Conservation (phyloP, 2,113 vertebrate genomes). For the Tachuris rubrigastra region DNA sequence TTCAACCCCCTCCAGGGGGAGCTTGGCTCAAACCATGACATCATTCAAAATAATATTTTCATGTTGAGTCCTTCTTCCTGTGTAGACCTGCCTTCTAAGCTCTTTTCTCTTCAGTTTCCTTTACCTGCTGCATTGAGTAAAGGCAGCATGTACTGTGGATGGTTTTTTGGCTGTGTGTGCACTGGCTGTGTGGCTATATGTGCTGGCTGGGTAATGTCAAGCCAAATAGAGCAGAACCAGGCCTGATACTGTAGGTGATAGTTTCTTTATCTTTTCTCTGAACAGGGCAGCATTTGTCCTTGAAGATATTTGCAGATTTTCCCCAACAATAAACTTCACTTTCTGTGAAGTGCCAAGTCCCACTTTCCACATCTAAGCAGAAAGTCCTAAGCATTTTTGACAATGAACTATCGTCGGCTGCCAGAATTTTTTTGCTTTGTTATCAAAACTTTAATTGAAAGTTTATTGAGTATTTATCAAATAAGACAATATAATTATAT, state of each 20-base stretch:
- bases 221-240: neutral
- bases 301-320: neutral
- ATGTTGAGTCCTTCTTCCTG: neutral
- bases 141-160: neutral
- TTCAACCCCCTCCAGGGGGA: no score
- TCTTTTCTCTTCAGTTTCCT: neutral
- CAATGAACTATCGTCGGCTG: neutral
- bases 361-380: neutral
- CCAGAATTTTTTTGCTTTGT: neutral
- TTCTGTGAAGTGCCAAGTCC: neutral
- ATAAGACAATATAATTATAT: neutral
- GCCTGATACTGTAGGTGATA: neutral
- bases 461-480: neutral
- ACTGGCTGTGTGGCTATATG: neutral
- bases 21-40: no score
- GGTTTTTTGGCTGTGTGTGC: neutral
- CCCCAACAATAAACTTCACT: neutral
- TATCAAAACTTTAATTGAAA: neutral
- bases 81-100: neutral
- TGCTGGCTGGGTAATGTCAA: neutral
- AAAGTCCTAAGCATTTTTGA: neutral
- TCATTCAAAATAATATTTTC: neutral
- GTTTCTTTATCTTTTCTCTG: neutral
- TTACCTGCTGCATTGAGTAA: neutral
- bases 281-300: neutral